Evolutionary conservation across 1,140 invertebrate genomes (phyloP).

Genomic region (Ips nitidus): DNA sequence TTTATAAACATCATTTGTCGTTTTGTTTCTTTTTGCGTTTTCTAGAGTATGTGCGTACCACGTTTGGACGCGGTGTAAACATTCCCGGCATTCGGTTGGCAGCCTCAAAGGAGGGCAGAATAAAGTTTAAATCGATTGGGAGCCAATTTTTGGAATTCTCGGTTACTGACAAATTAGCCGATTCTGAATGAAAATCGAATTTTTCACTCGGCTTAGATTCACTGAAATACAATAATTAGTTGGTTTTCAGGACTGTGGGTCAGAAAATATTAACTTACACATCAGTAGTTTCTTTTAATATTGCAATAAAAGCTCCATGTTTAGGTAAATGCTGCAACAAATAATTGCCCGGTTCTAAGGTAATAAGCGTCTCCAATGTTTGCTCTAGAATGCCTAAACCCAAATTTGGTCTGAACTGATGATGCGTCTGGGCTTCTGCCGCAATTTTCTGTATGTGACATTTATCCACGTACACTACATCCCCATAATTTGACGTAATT

Average conservation of each 20-base stretch:
- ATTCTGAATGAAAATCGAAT: conserved; percentile 44
- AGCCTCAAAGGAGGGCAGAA: conserved; percentile 44
- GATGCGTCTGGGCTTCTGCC: conserved; percentile 50
- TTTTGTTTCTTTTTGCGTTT: conserved; percentile 18
- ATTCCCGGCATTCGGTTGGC: conserved; percentile 47
- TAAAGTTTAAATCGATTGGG: conserved; percentile 48
- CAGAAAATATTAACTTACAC: background rate
- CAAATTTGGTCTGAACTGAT: conserved; percentile 49
- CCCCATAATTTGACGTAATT: conserved; percentile 44
- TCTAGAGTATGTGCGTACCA: background rate
- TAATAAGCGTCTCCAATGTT: conserved; percentile 48
- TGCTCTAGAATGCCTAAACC: conserved; percentile 49
- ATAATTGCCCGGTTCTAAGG: conserved; percentile 51
- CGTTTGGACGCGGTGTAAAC: conserved; percentile 39
- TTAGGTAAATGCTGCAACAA: conserved; percentile 52
- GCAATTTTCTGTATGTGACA: conserved; percentile 48
- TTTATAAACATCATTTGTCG: conserved; percentile 15
- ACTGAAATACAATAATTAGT: background rate
- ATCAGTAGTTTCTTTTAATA: conserved; percentile 45
- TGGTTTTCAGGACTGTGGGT: background rate
- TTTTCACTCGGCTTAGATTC: conserved; percentile 22
- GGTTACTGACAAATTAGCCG: conserved; percentile 33
- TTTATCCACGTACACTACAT: conserved; percentile 53
- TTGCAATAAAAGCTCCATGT: conserved; percentile 51
- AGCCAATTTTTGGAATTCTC: conserved; percentile 40